Percentiles rank a stretch among this genome's conserved stretches.
phyloP scores from a whole-genome alignment of 2,797 vertebrate species.

The Lemur catta region DNA sequence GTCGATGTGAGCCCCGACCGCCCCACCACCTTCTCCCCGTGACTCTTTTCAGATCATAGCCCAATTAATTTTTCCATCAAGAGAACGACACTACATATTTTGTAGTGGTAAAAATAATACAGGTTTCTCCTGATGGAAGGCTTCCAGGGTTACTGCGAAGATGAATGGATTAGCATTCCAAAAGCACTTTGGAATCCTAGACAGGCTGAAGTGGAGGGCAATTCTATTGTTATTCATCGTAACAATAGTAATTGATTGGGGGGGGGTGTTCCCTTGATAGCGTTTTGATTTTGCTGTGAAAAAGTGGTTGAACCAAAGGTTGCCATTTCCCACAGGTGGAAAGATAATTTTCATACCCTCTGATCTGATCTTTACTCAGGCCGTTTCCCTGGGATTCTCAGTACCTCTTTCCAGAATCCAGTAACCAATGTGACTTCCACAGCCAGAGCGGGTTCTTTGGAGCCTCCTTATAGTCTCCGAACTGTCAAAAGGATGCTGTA shows the following conservation, averaged over 20 bases:
- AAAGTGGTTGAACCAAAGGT: neutral
- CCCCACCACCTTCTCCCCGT: neutral
- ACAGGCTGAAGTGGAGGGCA: neutral
- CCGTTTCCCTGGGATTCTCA: neutral
- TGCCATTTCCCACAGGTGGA: neutral
- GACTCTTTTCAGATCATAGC: neutral
- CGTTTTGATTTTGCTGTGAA: neutral
- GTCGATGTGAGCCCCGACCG: neutral
- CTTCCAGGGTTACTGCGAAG: neutral
- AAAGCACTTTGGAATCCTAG: constrained; percentile 13
- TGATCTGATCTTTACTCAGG: neutral
- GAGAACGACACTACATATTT: neutral
- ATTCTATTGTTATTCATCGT: neutral
- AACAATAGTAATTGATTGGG: neutral
- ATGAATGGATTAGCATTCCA: neutral
- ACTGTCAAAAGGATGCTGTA: neutral
- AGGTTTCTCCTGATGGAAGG: neutral
- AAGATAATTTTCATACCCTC: neutral
- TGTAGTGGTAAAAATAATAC: neutral
- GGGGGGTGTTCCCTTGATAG: neutral
- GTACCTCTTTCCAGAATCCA: neutral
- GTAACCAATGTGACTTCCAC: neutral
- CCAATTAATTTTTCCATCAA: neutral
- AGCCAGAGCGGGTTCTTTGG: neutral
- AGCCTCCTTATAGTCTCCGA: too few species aligned